Evolutionary conservation across 2,113 vertebrate species (phyloP).

Genomic region (Lasiurus cinereus): DNA sequence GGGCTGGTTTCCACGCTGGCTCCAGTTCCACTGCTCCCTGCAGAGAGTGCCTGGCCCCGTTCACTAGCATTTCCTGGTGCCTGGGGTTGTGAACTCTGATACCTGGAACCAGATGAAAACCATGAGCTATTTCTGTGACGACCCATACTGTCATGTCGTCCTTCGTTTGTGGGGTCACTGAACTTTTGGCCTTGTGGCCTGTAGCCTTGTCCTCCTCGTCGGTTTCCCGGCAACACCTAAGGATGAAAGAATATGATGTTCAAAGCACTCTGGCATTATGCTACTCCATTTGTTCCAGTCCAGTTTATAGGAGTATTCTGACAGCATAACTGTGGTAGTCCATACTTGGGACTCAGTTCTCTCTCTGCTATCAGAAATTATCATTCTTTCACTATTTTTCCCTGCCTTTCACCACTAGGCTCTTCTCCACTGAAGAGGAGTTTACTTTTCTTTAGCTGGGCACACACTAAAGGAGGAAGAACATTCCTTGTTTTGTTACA

Average conservation of each 20-base stretch:
- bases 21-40: slow-evolving; percentile 78
- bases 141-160: slow-evolving; percentile 72
- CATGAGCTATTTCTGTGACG: slow-evolving; percentile 86
- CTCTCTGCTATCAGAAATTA: background rate
- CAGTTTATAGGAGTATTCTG: background rate
- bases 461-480: background rate
- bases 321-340: background rate
- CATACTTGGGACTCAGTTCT: background rate
- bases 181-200: slow-evolving; percentile 89
- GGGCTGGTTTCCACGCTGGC: slow-evolving; percentile 73
- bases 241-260: slow-evolving; percentile 54
- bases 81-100: slow-evolving; percentile 76
- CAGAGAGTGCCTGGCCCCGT: slow-evolving; percentile 59
- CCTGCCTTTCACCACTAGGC: background rate
- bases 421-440: background rate
- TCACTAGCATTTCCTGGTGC: slow-evolving; percentile 69
- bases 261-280: background rate
- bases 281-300: background rate
- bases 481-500: background rate
- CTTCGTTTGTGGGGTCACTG: slow-evolving; percentile 85
- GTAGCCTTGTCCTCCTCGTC: slow-evolving; percentile 86
- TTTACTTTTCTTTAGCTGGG: slow-evolving; percentile 21
- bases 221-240: slow-evolving; percentile 91
- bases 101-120: slow-evolving; percentile 83
- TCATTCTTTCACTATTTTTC: background rate